phyloP scores from a whole-genome alignment of 2,888 invertebrate species.

The Leptarthrus brevirostris region DNA sequence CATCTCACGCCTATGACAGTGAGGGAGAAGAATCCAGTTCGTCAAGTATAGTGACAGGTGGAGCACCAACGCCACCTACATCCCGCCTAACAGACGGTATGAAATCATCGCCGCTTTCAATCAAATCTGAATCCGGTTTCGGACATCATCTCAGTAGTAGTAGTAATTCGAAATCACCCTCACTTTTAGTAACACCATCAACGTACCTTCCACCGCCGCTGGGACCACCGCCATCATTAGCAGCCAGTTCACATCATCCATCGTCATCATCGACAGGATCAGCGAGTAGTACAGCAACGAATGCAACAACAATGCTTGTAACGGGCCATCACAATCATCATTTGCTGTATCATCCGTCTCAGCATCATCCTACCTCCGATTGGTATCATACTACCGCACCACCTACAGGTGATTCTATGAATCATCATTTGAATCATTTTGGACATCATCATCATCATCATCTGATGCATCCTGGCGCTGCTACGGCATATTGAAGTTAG shows the following conservation, averaged over 20 bases:
- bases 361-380: slow-evolving; percentile 63
- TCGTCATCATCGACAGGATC: slow-evolving; percentile 57
- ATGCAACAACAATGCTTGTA: slow-evolving; percentile 62
- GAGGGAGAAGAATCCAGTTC: slow-evolving; percentile 90
- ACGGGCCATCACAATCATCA: slow-evolving; percentile 65
- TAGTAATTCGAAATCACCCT: slow-evolving; percentile 55
- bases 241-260: slow-evolving; percentile 57
- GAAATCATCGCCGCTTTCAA: slow-evolving; percentile 65
- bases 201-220: slow-evolving; percentile 65
- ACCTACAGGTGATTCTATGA: slow-evolving; percentile 66
- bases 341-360: slow-evolving; percentile 65
- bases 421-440: slow-evolving; percentile 67
- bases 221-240: slow-evolving; percentile 61
- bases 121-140: slow-evolving; percentile 62
- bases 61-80: slow-evolving; percentile 66
- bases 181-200: slow-evolving; percentile 59
- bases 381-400: slow-evolving; percentile 66
- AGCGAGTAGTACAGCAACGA: slow-evolving; percentile 59
- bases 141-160: slow-evolving; percentile 51
- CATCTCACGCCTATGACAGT: slow-evolving; percentile 82
- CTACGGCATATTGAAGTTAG: slow-evolving; percentile 78
- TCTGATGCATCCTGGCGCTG: slow-evolving; percentile 77
- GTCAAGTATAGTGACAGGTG: slow-evolving; percentile 71
- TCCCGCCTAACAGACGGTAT: slow-evolving; percentile 60
- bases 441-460: slow-evolving; percentile 75